Percentiles rank a stretch among this genome's conserved stretches.
phyloP scores from a whole-genome alignment of 2,113 vertebrate species.

The Clinocottus analis region DNA sequence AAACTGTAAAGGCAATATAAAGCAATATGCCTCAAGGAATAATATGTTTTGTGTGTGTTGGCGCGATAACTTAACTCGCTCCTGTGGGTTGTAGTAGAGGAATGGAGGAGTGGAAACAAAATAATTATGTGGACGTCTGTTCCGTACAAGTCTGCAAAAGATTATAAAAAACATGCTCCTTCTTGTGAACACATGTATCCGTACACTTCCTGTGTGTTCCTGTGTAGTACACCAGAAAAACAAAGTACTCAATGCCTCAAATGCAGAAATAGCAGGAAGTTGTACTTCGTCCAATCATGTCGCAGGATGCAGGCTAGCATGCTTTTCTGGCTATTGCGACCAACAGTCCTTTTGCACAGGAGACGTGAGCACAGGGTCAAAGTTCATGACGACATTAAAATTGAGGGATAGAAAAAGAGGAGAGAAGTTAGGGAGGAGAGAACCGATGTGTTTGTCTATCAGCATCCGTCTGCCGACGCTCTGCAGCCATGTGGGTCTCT shows the following conservation, averaged over 20 bases:
- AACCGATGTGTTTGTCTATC: conserved; percentile 12
- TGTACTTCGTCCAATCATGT: not conserved
- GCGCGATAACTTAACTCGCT: too few species aligned
- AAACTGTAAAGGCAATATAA: too few species aligned
- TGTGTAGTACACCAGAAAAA: too few species aligned
- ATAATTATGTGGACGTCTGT: too few species aligned
- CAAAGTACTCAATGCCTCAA: not conserved
- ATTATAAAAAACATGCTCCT: too few species aligned
- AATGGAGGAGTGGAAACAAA: too few species aligned
- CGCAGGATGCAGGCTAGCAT: not conserved
- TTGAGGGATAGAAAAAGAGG: not conserved
- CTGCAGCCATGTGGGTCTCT: conserved; percentile 18
- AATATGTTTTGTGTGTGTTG: too few species aligned
- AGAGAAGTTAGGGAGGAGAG: not conserved
- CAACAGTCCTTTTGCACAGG: not conserved
- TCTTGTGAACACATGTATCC: too few species aligned
- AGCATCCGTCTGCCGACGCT: conserved; percentile 9
- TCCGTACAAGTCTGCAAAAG: too few species aligned
- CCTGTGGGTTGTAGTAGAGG: too few species aligned
- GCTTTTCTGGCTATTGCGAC: not conserved
- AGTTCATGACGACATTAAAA: not conserved
- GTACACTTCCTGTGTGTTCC: too few species aligned
- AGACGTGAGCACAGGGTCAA: not conserved
- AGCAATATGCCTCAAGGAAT: too few species aligned
- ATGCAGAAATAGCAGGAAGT: not conserved